Evolutionary conservation across 2,113 vertebrate species (phyloP), one percentile per base, ranked within the genome.

Genomic region (Synchiropus splendidus): DNA sequence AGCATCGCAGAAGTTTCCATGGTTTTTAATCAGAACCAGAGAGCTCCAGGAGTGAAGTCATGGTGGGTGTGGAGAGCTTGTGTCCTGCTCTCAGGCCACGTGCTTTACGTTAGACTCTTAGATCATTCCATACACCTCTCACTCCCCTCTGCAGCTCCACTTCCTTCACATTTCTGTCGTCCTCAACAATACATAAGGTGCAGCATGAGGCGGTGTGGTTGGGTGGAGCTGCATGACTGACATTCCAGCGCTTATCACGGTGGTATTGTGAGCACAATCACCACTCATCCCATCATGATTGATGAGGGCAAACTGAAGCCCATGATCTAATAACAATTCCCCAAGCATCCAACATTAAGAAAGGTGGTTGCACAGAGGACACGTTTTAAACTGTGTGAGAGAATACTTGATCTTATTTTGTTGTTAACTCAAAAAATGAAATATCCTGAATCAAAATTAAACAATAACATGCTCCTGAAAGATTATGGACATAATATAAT

Each of bases 21-120:
- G 12, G 37, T 15, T 15, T 48, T 37, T 54, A 67, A 75, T 51
- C 60, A 46, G 55, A 66, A 62, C 3, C 71, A 77, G 63, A 68
- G 17, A 6, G 0, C 41, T 18, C 2, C 16, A 41, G 59, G 35
- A 9, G 10, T n/a, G 12, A 8, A 36, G 70, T 67, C 64, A 66
- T 11, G 12, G 27, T 15, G 71, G 66, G 60, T 18, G 55, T 60
- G 61, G 44, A 33, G 5, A 37, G 10, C n/a, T 31, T 39, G 36
- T 43, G 12, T 30, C 10, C 12, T 18, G 27, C 10, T 44, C 27
- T 27, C 43, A 6, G 9, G n/a, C 16, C 40, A 17, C 15, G 31
- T 18, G 10, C n/a, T 35, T 35, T 13, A 35, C 12, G 34, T 35
- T 35, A 35, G 34, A 35, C 21, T 4, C 4, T 27, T 27, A 27